phyloP scores from a whole-genome alignment of 1,140 invertebrate species.

The Drosophila paulistorum region DNA sequence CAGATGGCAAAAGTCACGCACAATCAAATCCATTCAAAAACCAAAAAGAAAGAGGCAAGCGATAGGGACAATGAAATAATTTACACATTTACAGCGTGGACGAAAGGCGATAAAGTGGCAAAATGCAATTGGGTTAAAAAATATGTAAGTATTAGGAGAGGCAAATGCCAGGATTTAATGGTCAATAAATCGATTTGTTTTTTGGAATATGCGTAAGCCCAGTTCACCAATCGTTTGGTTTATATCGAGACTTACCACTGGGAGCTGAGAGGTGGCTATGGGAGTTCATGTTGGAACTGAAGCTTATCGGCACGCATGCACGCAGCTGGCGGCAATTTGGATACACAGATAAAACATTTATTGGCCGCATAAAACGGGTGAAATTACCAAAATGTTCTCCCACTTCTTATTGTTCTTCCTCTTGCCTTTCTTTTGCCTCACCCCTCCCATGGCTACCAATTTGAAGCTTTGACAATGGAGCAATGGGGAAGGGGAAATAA shows the following conservation, averaged over 20 bases:
- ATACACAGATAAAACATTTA: slow-evolving; percentile 78
- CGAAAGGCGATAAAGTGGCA: slow-evolving; percentile 41
- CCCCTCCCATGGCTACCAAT: slow-evolving; percentile 10
- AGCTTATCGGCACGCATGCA: slow-evolving; percentile 77
- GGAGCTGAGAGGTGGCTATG: slow-evolving; percentile 8
- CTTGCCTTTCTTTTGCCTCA: not conserved
- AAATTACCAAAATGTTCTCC: slow-evolving; percentile 52
- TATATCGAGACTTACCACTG: not conserved
- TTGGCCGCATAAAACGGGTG: slow-evolving; percentile 77
- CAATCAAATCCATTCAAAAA: slow-evolving; percentile 42
- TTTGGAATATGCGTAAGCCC: slow-evolving; percentile 34
- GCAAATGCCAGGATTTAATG: slow-evolving; percentile 66
- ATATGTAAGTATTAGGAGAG: slow-evolving; percentile 51
- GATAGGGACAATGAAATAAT: slow-evolving; percentile 50
- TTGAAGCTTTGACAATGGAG: not conserved
- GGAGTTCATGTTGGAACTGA: not conserved
- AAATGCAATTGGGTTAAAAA: slow-evolving; percentile 69
- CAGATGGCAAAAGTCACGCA: slow-evolving; percentile 50
- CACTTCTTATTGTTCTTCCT: not conserved
- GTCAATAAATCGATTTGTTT: slow-evolving; percentile 75
- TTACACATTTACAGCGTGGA: slow-evolving; percentile 39
- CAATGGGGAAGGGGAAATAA: not conserved
- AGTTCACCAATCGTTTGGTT: slow-evolving; percentile 23
- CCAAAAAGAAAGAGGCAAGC: slow-evolving; percentile 28
- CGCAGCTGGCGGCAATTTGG: slow-evolving; percentile 76